These are phyloP conservation scores for Ligdia adustata DNA, from an alignment of 2,888 invertebrate genomes.

Conservation along the genomic window DNA sequence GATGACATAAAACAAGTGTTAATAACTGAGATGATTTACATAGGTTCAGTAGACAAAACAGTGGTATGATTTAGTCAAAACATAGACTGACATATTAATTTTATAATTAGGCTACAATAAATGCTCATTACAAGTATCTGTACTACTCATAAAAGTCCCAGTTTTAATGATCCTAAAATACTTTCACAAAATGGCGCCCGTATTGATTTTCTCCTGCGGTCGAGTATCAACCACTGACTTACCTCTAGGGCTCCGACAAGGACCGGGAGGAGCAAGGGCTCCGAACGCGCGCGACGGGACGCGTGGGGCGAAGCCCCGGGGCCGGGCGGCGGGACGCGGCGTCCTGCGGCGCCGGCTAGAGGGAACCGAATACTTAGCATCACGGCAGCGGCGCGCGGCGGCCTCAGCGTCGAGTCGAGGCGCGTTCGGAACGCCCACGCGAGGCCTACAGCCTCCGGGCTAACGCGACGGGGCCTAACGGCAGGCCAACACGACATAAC, in stretches of 20 bases:
- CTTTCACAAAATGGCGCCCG: constrained; percentile 70
- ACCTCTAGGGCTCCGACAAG: constrained; percentile 66
- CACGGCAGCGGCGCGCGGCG: constrained; percentile 69
- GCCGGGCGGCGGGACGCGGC: constrained; percentile 63
- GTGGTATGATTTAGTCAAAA: not conserved
- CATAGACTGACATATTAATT: constrained; percentile 1
- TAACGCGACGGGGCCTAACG: constrained; percentile 74
- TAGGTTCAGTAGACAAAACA: constrained; percentile 2
- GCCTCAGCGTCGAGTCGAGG: constrained; percentile 54
- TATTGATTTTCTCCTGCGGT: constrained; percentile 67
- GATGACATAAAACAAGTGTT: no score
- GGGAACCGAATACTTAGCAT: constrained; percentile 75
- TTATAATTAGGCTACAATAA: not conserved
- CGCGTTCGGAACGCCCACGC: constrained; percentile 71
- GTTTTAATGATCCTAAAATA: constrained; percentile 41
- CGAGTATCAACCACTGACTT: constrained; percentile 60
- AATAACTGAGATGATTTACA: no score
- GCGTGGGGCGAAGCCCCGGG: constrained; percentile 24
- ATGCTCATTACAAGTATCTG: constrained; percentile 15
- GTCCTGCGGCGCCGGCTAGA: constrained; percentile 78
- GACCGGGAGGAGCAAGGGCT: constrained; percentile 77
- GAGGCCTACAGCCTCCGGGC: constrained; percentile 78
- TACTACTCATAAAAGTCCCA: constrained; percentile 28
- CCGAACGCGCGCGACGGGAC: constrained; percentile 76
- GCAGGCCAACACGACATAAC: constrained; percentile 64